Conservation (phyloP, 2,888 invertebrate genomes). For the Drosophila mimica region DNA sequence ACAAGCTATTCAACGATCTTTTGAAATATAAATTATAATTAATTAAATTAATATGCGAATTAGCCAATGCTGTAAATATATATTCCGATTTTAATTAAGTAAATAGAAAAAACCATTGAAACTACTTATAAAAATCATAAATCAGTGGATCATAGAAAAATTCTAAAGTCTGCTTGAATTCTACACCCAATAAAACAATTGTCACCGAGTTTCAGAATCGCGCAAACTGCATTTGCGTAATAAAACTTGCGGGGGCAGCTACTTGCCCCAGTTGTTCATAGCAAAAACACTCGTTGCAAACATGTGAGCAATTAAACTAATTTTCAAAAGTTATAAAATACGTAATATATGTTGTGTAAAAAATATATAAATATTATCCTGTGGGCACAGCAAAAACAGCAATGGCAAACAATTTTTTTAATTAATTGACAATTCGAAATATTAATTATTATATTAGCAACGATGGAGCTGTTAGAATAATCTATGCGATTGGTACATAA, state of each 20-base stretch:
- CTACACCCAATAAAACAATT: slow-evolving; percentile 16
- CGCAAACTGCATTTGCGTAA: slow-evolving; percentile 21
- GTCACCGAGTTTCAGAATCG: slow-evolving; percentile 14
- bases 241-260: not conserved
- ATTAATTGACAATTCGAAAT: not conserved
- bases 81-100: not conserved
- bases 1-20: not conserved
- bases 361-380: slow-evolving; percentile 6
- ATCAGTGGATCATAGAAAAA: slow-evolving; percentile 18
- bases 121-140: not conserved
- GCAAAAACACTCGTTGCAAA: slow-evolving; percentile 42
- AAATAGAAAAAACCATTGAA: not conserved
- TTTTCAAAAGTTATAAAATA: not conserved
- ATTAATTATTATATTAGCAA: not conserved
- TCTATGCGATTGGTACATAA: not conserved
- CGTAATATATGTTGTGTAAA: not conserved
- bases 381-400: not conserved
- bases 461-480: not conserved
- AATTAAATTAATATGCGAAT: not conserved
- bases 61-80: not conserved
- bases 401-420: not conserved
- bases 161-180: slow-evolving; percentile 2
- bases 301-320: not conserved
- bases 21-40: not conserved
- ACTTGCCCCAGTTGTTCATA: not conserved